Conservation (phyloP, 2,113 vertebrate species). For the Pituophis catenifer region DNA sequence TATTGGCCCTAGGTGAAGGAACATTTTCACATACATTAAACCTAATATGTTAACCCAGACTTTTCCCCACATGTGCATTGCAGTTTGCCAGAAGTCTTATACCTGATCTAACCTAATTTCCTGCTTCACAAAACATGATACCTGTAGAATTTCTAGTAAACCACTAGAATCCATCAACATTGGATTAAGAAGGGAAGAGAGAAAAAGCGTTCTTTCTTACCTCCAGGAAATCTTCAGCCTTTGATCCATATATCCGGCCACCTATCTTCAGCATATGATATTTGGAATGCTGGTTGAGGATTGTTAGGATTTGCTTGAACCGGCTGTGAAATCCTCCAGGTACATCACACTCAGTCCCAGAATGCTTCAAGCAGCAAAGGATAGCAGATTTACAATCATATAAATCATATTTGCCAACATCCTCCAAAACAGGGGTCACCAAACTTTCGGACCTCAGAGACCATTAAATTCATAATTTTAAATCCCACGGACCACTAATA, state of each 20-base stretch:
- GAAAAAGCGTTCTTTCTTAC: neutral
- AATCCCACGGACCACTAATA: too few species aligned
- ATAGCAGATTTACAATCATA: neutral
- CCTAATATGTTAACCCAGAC: neutral
- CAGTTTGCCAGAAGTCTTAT: too few species aligned
- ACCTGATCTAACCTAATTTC: too few species aligned
- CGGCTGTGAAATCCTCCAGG: rapidly evolving
- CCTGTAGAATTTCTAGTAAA: too few species aligned
- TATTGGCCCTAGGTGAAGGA: neutral
- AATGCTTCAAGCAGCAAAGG: neutral
- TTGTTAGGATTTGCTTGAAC: neutral
- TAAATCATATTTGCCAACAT: neutral
- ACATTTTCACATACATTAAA: neutral
- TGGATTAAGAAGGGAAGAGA: neutral
- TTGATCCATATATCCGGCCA: neutral
- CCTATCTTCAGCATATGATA: rapidly evolving
- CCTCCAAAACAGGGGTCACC: neutral
- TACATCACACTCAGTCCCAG: neutral
- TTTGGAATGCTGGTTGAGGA: neutral
- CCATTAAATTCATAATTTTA: too few species aligned
- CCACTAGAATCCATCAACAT: neutral
- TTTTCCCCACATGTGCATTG: too few species aligned
- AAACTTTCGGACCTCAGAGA: too few species aligned
- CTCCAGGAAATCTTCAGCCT: rapidly evolving
- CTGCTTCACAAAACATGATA: too few species aligned